phyloP scores from a whole-genome alignment of 2,888 invertebrate species.

The Caprella mutica region DNA sequence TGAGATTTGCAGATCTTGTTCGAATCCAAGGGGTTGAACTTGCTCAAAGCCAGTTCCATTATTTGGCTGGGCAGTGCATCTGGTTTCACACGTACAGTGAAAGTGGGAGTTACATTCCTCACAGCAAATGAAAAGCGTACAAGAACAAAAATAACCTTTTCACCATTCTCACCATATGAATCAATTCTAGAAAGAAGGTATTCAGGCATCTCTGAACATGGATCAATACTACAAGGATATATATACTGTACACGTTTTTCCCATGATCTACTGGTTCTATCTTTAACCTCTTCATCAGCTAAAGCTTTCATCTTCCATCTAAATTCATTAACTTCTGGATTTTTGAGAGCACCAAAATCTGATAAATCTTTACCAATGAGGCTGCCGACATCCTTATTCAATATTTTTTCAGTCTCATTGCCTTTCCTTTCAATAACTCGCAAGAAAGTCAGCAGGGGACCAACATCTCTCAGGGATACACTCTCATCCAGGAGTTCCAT shows the following conservation, averaged over 20 bases:
- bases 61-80: constrained; percentile 19
- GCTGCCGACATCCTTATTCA: constrained; percentile 72
- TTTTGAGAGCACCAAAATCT: constrained; percentile 64
- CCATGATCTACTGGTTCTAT: constrained; percentile 37
- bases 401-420: constrained; percentile 59
- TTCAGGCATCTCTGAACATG: constrained; percentile 49
- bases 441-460: constrained; percentile 69
- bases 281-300: constrained; percentile 61
- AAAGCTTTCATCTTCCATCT: constrained; percentile 68
- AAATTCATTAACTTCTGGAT: constrained; percentile 78
- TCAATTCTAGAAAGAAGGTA: constrained; percentile 55
- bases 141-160: neutral
- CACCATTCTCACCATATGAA: neutral
- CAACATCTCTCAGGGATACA: constrained; percentile 69
- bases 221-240: constrained; percentile 66
- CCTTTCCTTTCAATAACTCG: constrained; percentile 65
- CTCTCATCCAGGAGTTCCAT: constrained; percentile 75
- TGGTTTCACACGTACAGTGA: constrained; percentile 23
- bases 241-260: constrained; percentile 62
- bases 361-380: constrained; percentile 69
- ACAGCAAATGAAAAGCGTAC: constrained; percentile 5
- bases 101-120: constrained; percentile 22
- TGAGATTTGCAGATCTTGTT: constrained; percentile 8
- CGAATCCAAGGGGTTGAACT: constrained; percentile 21
- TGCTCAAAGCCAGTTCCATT: constrained; percentile 21